Evolutionary conservation across 2,888 invertebrate species (phyloP).

Genomic region (Eurytoma californica): DNA sequence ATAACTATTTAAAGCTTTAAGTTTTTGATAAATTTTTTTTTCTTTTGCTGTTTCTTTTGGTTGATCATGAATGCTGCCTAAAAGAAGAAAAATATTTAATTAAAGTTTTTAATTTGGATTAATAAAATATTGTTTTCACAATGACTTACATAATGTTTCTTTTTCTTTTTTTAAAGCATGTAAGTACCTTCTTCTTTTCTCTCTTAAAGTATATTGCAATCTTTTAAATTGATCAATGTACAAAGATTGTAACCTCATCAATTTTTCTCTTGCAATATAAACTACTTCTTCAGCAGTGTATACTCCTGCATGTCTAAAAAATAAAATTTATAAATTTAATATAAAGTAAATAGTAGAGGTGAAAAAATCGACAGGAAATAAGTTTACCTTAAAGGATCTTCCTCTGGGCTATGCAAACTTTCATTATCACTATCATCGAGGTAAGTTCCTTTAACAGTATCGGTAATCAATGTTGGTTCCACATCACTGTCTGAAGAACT

Average conservation of each 20-base stretch:
- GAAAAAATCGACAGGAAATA: background rate
- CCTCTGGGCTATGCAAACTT: slow-evolving; percentile 85
- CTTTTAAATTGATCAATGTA: slow-evolving; percentile 90
- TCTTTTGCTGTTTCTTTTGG: slow-evolving; percentile 82
- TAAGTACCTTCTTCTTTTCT: slow-evolving; percentile 85
- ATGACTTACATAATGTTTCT: slow-evolving; percentile 84
- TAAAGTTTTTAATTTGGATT: background rate
- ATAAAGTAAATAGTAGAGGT: background rate
- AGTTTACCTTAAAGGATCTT: slow-evolving; percentile 84
- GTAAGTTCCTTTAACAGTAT: slow-evolving; percentile 81
- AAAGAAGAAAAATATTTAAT: background rate
- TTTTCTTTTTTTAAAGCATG: slow-evolving; percentile 85
- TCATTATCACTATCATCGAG: slow-evolving; percentile 86
- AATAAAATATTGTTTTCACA: slow-evolving; percentile 8
- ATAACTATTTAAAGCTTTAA: slow-evolving; percentile 88
- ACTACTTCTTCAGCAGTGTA: slow-evolving; percentile 93
- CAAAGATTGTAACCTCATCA: slow-evolving; percentile 85
- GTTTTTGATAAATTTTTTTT: slow-evolving; percentile 84
- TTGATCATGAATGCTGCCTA: slow-evolving; percentile 87
- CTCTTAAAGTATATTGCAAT: slow-evolving; percentile 83
- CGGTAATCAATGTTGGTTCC: slow-evolving; percentile 80
- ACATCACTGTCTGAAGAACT: slow-evolving; percentile 86
- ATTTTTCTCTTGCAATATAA: slow-evolving; percentile 83
- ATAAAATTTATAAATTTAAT: background rate
- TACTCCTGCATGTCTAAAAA: slow-evolving; percentile 88